phyloP scores from a whole-genome alignment of 1,140 invertebrate species.

The Cotesia typhae region DNA sequence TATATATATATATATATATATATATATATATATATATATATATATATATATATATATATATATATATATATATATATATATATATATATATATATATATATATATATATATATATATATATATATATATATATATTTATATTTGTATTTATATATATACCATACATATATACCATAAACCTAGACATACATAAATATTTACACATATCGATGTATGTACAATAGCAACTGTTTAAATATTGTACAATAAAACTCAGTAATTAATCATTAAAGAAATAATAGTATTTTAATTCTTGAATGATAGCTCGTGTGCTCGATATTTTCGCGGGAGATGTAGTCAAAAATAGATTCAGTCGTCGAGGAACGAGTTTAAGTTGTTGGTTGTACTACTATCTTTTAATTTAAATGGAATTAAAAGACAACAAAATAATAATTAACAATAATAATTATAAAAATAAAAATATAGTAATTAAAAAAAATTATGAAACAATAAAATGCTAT shows the following conservation, averaged over 20 bases:
- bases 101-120: too few relatives aligned
- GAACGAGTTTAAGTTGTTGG: conserved; percentile 13
- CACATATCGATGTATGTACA: too few relatives aligned
- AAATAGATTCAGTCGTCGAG: conserved; percentile 32
- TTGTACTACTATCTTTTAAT: conserved; percentile 16
- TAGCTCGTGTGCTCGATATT: conserved; percentile 25
- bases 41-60: neutral
- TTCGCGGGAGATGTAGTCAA: conserved; percentile 29
- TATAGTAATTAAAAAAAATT: neutral
- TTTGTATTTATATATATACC: too few relatives aligned
- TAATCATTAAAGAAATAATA: conserved; percentile 5
- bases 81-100: too few relatives aligned
- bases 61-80: too few relatives aligned
- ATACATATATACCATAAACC: too few relatives aligned
- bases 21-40: too few relatives aligned
- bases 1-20: too few relatives aligned
- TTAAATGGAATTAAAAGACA: conserved; percentile 15
- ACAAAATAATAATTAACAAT: neutral
- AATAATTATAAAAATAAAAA: conserved; percentile 13
- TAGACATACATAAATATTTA: too few relatives aligned
- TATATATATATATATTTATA: neutral
- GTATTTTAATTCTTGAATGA: conserved; percentile 15
- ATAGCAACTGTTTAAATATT: too few relatives aligned
- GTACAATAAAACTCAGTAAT: neutral
- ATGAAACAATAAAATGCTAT: neutral